Conservation (phyloP, 2,888 invertebrate genomes). For the Cheilosia pagana region DNA sequence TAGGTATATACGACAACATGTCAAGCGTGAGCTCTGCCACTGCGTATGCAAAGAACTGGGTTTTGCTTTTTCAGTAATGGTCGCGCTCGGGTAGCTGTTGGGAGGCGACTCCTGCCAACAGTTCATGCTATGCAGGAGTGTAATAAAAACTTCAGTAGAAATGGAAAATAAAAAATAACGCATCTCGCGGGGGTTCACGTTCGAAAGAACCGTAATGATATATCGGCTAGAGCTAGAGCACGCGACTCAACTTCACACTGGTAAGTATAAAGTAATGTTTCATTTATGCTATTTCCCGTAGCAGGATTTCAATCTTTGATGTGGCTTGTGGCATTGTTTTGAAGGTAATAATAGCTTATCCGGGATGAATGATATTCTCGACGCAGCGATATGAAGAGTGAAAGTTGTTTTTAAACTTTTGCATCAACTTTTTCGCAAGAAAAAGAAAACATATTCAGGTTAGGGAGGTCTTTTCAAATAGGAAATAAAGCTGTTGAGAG, state of each 20-base stretch:
- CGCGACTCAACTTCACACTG: constrained; percentile 18
- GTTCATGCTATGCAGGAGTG: background rate
- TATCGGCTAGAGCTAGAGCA: background rate
- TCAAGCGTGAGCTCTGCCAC: background rate
- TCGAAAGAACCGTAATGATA: constrained; percentile 1
- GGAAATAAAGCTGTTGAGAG: background rate
- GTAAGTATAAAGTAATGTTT: constrained; percentile 38
- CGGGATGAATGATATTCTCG: constrained; percentile 22
- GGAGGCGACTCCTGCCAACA: background rate
- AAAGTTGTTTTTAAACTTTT: constrained; percentile 26
- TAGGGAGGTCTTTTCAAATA: background rate
- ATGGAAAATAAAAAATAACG: constrained; percentile 24
- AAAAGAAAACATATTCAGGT: too few species aligned
- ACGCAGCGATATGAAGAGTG: constrained; percentile 18
- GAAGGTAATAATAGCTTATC: constrained; percentile 34
- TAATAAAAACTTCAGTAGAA: constrained; percentile 40
- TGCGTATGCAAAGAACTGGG: constrained; percentile 19
- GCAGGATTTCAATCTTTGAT: background rate
- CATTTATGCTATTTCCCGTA: constrained; percentile 6
- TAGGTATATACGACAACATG: background rate
- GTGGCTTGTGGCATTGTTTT: constrained; percentile 17
- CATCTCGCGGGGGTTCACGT: constrained; percentile 17
- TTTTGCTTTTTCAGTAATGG: constrained; percentile 19
- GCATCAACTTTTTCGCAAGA: constrained; percentile 1
- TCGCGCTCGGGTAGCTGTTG: too few species aligned